Evolutionary conservation across 2,888 invertebrate genomes (phyloP), one percentile per base, ranked within the genome.

Genomic region (Cosmia pyralina): DNA sequence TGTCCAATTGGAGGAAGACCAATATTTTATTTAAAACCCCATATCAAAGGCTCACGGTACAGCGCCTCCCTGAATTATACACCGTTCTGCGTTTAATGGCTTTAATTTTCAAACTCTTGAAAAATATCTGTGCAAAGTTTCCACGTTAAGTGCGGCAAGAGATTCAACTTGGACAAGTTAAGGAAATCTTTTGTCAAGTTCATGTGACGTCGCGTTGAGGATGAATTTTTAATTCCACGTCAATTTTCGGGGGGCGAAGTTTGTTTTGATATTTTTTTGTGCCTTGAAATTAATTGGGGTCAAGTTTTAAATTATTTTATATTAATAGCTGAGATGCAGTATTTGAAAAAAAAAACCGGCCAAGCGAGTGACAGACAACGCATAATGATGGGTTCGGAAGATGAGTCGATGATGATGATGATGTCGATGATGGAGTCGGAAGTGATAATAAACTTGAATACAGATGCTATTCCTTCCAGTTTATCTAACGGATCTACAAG

Each of bases 81-180:
- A 88, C 89, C 88, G 86, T 85, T 85, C 92, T 93, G 93, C 90
- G 88, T 88, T 91, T 93, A 93, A 93, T 92, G 90, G 93, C 88
- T 87, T 90, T 92, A 93, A 93, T 92, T 93, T 91, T 78, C 84
- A 88, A 93, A 93, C 91, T 93, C 88, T 91, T 89, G 92, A 92
- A 93, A 93, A 93, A 93, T 93, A 91, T 91, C 85, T 87, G 75
- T 66, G 67, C 63, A 81, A 93, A 92, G 88, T 93, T 93, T 69
- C 66, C 74, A 87, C 88, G 91, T 92, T 82, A 82, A 82, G 82
- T 82, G 84, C 77, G 84, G 77, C 76, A 64, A 76, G 81, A 82
- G 89, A 88, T 91, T 88, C 82, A 73, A 86, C 41, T 77, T 83
- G 80, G 74, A 83, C 84, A 86, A 80, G 79, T 84, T 81, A 50